Base-by-base conservation (phyloP, 2,888 invertebrate genomes). In the Harpagoxenus sublaevis region DNA sequence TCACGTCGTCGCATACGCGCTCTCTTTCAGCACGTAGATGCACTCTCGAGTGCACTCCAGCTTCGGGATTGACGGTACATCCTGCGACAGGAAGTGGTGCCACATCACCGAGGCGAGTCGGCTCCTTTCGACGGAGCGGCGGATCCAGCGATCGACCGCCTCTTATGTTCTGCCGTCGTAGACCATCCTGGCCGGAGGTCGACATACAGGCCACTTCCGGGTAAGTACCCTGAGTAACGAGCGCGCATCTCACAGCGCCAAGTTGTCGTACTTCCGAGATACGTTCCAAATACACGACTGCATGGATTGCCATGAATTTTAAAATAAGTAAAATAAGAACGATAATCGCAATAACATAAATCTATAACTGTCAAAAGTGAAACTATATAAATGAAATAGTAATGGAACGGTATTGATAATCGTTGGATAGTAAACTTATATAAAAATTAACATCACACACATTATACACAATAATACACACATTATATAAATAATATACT, bases 101-200 rank as follows among this genome's bases (percentile, higher is more conserved):
- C 31, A 90, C 90, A 51, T 93, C 92, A 12, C 92, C 92, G 0
- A 89, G 93, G 60, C 93, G 96, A 51, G 95, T 96, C 8, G 96
- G 96, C 15, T 96, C 96, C 28, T 96, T 96, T 92, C 92, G 96
- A 60, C 95, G 95, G 86, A 94, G 95, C 63, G 92, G 94, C 23
- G 94, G 95, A 23, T 96, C 97, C 12, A 65, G 68, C 15, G 97
- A 97, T 92, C 96, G 97, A 78, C 97, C 97, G 12, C 96, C 97
- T 51, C 96, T 97, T 95, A 97, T 97, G 79, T 98, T 98, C 94
- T 98, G 98, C 95, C 97, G 97, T 89, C 96, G 98, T 74, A 96
- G 98, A 68, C 96, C 97, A 53, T 98, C 98, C 53, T 98, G 98
- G 98, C 98, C 98, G 10, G 98, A 98, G 95, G 97, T 98, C 84